Evolutionary conservation across 2,797 vertebrate species (phyloP).

Genomic region (Chromis chromis): DNA sequence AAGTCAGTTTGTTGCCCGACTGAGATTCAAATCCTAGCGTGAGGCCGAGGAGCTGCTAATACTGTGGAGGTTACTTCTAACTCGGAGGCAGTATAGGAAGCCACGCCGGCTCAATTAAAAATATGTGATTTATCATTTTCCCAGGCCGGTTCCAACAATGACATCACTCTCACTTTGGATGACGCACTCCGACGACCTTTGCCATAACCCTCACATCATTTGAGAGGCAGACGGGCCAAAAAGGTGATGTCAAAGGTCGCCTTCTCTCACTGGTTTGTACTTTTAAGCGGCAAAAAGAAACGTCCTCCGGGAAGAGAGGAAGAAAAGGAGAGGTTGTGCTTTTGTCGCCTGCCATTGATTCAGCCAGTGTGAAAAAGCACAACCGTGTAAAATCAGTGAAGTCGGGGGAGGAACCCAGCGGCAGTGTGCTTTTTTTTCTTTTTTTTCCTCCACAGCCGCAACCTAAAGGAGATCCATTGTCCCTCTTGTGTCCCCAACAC

Average conservation of each 20-base stretch:
- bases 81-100: slow-evolving; percentile 15
- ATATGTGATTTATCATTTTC: slow-evolving; percentile 57
- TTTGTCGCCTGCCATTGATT: slow-evolving; percentile 82
- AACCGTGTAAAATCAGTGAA: slow-evolving; percentile 88
- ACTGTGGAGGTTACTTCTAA: not conserved
- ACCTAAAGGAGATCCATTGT: slow-evolving; percentile 84
- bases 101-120: slow-evolving; percentile 6
- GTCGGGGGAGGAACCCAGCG: slow-evolving; percentile 82
- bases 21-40: slow-evolving; percentile 44
- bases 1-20: slow-evolving; percentile 70
- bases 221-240: slow-evolving; percentile 64
- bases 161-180: slow-evolving; percentile 75
- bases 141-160: slow-evolving; percentile 63
- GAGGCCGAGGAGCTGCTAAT: slow-evolving; percentile 25
- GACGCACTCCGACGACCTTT: slow-evolving; percentile 78
- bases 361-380: slow-evolving; percentile 85
- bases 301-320: slow-evolving; percentile 56
- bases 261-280: slow-evolving; percentile 78
- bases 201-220: slow-evolving; percentile 71
- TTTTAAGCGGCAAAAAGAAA: slow-evolving; percentile 73
- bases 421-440: slow-evolving; percentile 75
- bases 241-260: slow-evolving; percentile 83
- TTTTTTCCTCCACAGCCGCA: slow-evolving; percentile 41
- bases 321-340: slow-evolving; percentile 77
- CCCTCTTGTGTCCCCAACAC: slow-evolving; percentile 76